Conservation (phyloP, 2,888 invertebrate species). For the Heliconius erato region DNA sequence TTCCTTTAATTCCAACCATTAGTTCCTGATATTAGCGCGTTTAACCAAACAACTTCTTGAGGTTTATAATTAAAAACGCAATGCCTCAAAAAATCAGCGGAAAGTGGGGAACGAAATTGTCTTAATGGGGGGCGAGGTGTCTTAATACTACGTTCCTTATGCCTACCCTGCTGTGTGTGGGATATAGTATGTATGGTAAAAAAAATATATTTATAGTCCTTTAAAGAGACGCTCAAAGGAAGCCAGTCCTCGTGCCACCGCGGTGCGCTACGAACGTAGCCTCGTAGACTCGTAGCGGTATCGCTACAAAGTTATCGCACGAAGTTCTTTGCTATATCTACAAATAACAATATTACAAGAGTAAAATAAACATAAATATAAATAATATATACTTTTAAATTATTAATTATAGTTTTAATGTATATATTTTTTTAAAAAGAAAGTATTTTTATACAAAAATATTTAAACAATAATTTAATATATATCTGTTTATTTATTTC, state of each 20-base stretch:
- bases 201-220: not conserved
- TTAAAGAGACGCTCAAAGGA: not conserved
- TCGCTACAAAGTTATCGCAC: conserved; percentile 33
- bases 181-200: not conserved
- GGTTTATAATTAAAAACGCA: too few species aligned
- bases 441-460: too few species aligned
- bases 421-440: too few species aligned
- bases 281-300: conserved; percentile 51
- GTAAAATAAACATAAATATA: not conserved
- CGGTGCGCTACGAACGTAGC: conserved; percentile 60
- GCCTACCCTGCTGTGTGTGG: too few species aligned
- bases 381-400: not conserved
- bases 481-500: not conserved
- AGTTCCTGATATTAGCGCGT: too few species aligned
- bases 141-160: too few species aligned
- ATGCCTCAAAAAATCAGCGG: too few species aligned
- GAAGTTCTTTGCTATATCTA: conserved; percentile 1
- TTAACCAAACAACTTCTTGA: too few species aligned
- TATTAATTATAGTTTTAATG: not conserved
- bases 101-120: too few species aligned
- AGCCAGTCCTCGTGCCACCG: conserved; percentile 30
- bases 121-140: too few species aligned
- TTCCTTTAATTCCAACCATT: too few species aligned
- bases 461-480: not conserved
- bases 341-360: not conserved